Conservation (phyloP, 2,797 vertebrate genomes). For the Esox lucius region DNA sequence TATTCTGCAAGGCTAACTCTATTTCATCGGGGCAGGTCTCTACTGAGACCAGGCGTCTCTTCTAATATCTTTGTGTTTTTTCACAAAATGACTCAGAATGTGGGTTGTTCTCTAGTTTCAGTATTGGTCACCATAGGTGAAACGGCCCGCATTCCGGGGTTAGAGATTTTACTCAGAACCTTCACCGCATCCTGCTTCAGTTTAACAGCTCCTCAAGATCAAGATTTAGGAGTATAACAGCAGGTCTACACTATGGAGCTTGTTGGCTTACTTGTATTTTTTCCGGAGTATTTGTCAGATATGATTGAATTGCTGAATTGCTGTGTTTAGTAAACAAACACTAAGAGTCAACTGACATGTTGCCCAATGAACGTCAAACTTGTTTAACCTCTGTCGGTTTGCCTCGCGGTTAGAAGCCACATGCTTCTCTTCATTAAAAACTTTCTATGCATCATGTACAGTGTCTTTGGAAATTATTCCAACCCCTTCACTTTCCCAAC, state of each 20-base stretch:
- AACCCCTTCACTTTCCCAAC: too few relatives aligned
- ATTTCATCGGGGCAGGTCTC: not conserved
- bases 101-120: conserved; percentile 56
- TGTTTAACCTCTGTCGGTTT: conserved; percentile 14
- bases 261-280: not conserved
- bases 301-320: not conserved
- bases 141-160: conserved; percentile 44
- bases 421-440: conserved; percentile 40
- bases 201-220: not conserved
- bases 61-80: conserved; percentile 41
- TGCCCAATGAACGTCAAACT: conserved; percentile 17
- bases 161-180: conserved; percentile 44
- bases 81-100: conserved; percentile 56
- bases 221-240: not conserved
- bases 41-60: not conserved
- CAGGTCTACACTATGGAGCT: too few relatives aligned
- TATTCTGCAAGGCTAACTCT: not conserved
- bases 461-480: too few relatives aligned
- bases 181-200: conserved; percentile 50
- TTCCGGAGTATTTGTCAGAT: not conserved
- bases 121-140: conserved; percentile 57
- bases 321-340: not conserved
- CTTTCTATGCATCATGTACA: not conserved
- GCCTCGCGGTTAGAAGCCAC: conserved; percentile 25
- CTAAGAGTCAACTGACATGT: not conserved